These are phyloP conservation scores for Silvanus unidentatus DNA, from an alignment of 2,888 invertebrate species.

Conservation along the genomic window DNA sequence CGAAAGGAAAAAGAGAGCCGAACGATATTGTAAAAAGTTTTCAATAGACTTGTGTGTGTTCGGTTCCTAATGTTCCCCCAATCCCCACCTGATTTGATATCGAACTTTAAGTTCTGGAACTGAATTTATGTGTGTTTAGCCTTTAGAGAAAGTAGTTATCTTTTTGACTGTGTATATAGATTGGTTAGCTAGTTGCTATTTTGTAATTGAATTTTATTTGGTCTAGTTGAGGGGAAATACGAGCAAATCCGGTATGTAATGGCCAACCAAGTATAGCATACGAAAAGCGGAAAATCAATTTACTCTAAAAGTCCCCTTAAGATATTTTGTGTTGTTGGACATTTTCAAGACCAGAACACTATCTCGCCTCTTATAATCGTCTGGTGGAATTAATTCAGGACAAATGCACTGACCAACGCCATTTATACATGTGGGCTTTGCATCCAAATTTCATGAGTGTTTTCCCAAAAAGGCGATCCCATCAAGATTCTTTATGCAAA, in stretches of 20 bases:
- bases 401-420: conserved; percentile 16
- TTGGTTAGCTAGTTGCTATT: no score
- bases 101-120: no score
- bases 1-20: no score
- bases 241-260: conserved; percentile 4
- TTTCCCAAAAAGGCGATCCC: not conserved
- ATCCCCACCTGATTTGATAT: no score
- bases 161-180: no score
- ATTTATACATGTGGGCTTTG: conserved; percentile 20
- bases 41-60: no score
- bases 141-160: no score
- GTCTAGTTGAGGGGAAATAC: not conserved
- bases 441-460: conserved; percentile 17
- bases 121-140: no score
- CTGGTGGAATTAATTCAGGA: conserved; percentile 15
- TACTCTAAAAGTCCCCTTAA: conserved; percentile 11
- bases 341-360: conserved; percentile 10
- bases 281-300: conserved; percentile 19
- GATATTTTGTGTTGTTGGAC: conserved; percentile 12
- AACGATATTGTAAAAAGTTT: no score
- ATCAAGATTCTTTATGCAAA: not conserved
- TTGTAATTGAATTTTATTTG: no score
- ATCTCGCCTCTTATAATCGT: no score
- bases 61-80: no score
- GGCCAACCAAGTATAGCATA: not conserved